Evolutionary conservation across 2,888 invertebrate genomes (phyloP).

Genomic region (Athalia circularis): DNA sequence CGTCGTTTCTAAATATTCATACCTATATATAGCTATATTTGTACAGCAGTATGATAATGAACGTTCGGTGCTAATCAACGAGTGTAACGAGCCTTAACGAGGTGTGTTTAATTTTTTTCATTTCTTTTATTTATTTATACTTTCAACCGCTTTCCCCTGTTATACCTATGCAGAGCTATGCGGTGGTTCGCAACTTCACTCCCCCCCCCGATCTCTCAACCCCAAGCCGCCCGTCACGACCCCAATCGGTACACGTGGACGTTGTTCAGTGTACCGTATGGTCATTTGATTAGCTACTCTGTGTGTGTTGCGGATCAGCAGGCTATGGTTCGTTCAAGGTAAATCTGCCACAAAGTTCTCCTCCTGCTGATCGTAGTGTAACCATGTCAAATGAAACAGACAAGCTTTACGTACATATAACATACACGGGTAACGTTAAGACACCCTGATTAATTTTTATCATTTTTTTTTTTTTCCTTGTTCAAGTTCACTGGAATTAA

Average conservation of each 20-base stretch:
- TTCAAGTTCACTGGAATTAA: no score
- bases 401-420: background rate
- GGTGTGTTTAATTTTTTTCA: no score
- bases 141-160: background rate
- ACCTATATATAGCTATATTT: no score
- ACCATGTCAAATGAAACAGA: background rate
- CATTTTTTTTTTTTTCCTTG: no score
- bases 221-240: slow-evolving; percentile 10
- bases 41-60: no score
- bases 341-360: slow-evolving; percentile 40
- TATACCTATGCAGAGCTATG: background rate
- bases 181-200: background rate
- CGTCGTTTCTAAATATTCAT: no score
- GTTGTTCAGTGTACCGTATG: slow-evolving; percentile 24
- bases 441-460: no score
- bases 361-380: background rate
- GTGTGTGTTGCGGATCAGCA: slow-evolving; percentile 20
- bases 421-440: no score
- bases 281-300: slow-evolving; percentile 36
- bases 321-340: slow-evolving; percentile 29
- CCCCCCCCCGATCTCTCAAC: background rate
- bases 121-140: background rate
- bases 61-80: no score
- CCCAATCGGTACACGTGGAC: slow-evolving; percentile 34
- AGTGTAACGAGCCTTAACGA: no score